Evolutionary conservation across 2,888 invertebrate genomes (phyloP).

Genomic region (Nineta flava): DNA sequence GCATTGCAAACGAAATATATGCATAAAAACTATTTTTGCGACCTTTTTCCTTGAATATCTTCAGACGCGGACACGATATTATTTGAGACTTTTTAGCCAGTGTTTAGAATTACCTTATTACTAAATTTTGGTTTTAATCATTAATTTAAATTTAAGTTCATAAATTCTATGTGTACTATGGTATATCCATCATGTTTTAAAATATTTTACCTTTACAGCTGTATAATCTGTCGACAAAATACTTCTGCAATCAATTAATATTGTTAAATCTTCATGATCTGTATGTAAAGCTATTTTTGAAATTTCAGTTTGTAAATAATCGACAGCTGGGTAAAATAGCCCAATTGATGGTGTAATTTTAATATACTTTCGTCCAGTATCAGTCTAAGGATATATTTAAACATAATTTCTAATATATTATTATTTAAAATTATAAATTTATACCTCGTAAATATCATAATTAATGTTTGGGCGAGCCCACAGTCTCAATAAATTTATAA

Average conservation of each 20-base stretch:
- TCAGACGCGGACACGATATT: no score
- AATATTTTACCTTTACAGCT: constrained; percentile 32
- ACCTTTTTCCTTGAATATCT: no score
- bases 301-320: constrained; percentile 41
- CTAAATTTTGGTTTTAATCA: no score
- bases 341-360: constrained; percentile 46
- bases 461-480: constrained; percentile 46
- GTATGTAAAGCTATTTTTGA: constrained; percentile 29
- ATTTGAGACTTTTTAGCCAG: no score
- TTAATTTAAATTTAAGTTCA: no score
- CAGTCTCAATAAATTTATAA: constrained; percentile 44
- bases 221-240: constrained; percentile 53
- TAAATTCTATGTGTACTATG: constrained; percentile 7
- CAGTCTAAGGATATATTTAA: constrained; percentile 22
- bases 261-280: constrained; percentile 29
- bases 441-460: constrained; percentile 29
- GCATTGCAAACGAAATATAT: no score
- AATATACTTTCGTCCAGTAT: constrained; percentile 33
- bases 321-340: constrained; percentile 54
- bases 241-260: constrained; percentile 46
- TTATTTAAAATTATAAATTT: constrained; percentile 4
- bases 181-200: constrained; percentile 3
- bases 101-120: no score
- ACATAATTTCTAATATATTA: constrained; percentile 6
- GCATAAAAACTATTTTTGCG: no score